phyloP scores from a whole-genome alignment of 2,113 vertebrate genomes.

The Pollimyrus isidori region DNA sequence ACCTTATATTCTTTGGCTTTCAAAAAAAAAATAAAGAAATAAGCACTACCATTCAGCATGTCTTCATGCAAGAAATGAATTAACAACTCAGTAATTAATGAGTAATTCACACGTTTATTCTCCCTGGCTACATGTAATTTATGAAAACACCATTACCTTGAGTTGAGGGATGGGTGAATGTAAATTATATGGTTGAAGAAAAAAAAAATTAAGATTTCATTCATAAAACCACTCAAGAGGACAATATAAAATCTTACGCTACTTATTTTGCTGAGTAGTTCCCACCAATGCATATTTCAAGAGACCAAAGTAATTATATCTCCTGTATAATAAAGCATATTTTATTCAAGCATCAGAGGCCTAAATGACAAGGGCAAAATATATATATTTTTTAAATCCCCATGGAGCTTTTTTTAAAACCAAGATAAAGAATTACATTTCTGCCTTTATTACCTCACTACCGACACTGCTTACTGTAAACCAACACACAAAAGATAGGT shows the following conservation, averaged over 20 bases:
- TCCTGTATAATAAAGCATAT: constrained; percentile 27
- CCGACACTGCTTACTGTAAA: constrained; percentile 21
- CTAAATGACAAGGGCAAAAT: constrained; percentile 30
- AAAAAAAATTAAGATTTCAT: background rate
- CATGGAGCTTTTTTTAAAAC: constrained; percentile 9
- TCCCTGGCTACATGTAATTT: constrained; percentile 2
- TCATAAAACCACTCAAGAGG: constrained; percentile 6
- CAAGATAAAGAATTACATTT: constrained; percentile 27
- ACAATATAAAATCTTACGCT: background rate
- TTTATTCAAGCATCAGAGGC: constrained; percentile 22
- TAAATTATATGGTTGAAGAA: constrained; percentile 19
- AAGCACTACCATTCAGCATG: background rate
- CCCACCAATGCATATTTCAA: constrained; percentile 26
- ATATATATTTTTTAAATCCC: constrained; percentile 19
- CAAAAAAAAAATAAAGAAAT: background rate
- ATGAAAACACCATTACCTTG: background rate
- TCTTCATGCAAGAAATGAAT: background rate
- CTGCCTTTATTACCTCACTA: constrained; percentile 3
- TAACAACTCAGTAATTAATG: background rate
- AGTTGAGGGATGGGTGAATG: constrained; percentile 7
- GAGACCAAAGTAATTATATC: constrained; percentile 23
- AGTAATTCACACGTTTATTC: background rate
- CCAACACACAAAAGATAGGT: constrained; percentile 11
- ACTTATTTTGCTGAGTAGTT: constrained; percentile 11
- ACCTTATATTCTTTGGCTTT: background rate